Conservation (phyloP, 1,140 invertebrate species). For the Lamellibrachia luymesi region DNA sequence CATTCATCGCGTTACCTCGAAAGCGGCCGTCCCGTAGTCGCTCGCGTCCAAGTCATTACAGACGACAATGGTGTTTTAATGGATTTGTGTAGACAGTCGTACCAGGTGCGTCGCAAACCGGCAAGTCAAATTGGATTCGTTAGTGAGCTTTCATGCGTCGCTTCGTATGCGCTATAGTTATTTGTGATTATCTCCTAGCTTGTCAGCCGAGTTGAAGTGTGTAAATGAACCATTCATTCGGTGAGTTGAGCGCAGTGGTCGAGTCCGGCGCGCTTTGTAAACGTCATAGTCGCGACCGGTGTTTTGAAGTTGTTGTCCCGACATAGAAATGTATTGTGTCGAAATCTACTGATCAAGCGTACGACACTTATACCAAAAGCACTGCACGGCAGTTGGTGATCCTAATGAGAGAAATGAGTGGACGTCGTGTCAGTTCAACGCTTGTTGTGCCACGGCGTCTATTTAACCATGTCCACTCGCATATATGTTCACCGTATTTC, state of each 20-base stretch:
- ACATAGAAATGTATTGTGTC: not conserved
- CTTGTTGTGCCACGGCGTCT: too few species aligned
- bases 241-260: not conserved
- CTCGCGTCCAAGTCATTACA: not conserved
- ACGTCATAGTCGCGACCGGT: not conserved
- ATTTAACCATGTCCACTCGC: too few species aligned
- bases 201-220: not conserved
- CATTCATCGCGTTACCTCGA: not conserved
- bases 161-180: not conserved
- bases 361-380: not conserved
- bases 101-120: not conserved
- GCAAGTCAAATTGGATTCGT: not conserved
- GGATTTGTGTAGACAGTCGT: not conserved
- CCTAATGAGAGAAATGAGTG: not conserved
- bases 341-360: not conserved
- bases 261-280: too few species aligned
- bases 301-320: not conserved
- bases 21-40: not conserved
- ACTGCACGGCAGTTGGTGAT: not conserved
- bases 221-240: not conserved
- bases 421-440: not conserved
- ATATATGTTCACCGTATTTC: too few species aligned
- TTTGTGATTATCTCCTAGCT: not conserved
- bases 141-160: not conserved
- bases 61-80: not conserved